Evolutionary conservation across 2,113 vertebrate genomes (phyloP), one percentile per base, ranked within the genome.

Genomic region (Crotalus horridus): DNA sequence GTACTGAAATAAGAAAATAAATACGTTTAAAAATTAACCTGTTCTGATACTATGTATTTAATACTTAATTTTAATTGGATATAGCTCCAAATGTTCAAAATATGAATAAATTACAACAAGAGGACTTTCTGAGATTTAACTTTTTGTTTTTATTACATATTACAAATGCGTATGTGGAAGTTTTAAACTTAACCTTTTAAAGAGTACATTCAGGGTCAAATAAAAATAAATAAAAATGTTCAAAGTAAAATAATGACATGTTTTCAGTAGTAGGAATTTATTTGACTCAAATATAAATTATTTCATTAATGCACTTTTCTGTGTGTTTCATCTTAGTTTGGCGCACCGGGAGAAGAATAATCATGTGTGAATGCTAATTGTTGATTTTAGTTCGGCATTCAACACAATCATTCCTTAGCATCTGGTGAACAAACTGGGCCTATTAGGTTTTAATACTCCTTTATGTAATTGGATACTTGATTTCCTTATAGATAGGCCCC

Each of bases 1-100:
- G 99, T 97, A 97, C 98, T 98, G 92, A 85, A 96, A 96, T 93
- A 91, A 92, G 51, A 95, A 95, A 87, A 2, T 92, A 0, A 1
- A 0, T 91, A 69, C 88, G 15, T 81, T 92, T 96, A 88, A 94
- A 89, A 95, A 9, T 1, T 92, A 21, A 0, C 13, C 93, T n/a
- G 1, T 43, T 94, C 48, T 90, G 33, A 69, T 87, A 6, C 51
- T 29, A 26, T 21, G 64, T 88, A 81, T 21, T 20, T 6, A 69
- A 15, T 69, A 5, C 11, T 69, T 69, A 69, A 69, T 15, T 69
- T 69, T 33, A 69, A 69, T 69, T 69, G 61, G 61, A n/a, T 69
- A 33, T n/a, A 69, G 29, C 64, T 69, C 61, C 29, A 69, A 69
- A 69, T 69, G 5, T 69, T 69, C 29, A 69, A 69, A 33, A 69